Evolutionary conservation across 53 echinoderm and acorn worm species (phyloP).

Genomic region (Astropecten irregularis): DNA sequence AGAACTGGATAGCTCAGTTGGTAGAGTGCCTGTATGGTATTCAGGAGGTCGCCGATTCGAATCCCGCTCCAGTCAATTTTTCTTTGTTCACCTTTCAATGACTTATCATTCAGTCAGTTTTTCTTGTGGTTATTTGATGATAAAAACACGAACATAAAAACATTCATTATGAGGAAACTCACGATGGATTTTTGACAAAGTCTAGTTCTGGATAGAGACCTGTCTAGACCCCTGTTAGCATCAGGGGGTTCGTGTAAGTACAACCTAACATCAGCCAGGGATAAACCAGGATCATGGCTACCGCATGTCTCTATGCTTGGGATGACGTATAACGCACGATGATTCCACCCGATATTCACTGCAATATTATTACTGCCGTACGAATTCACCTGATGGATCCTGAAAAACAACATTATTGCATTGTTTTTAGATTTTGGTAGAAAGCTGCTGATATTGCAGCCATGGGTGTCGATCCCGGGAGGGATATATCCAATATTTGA

Average conservation of each 20-base stretch:
- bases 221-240: background rate
- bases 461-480: no score
- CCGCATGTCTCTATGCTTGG: conserved; percentile 55
- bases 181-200: background rate
- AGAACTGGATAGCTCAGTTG: no score
- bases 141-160: no score
- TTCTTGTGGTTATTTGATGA: no score
- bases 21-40: no score
- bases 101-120: no score
- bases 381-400: conserved; percentile 90
- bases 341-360: conserved; percentile 83
- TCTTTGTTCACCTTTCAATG: no score
- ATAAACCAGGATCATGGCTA: background rate
- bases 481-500: no score
- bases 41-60: no score
- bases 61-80: no score
- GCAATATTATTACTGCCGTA: conserved; percentile 73
- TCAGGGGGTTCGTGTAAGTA: background rate
- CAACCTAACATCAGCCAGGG: conserved; percentile 14
- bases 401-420: background rate
- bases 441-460: no score
- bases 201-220: background rate
- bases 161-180: background rate
- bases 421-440: background rate
- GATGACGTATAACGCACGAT: conserved; percentile 57